Conservation (phyloP, 37 sponge, comb jelly and placozoan species). For the Ephydatia muelleri region DNA sequence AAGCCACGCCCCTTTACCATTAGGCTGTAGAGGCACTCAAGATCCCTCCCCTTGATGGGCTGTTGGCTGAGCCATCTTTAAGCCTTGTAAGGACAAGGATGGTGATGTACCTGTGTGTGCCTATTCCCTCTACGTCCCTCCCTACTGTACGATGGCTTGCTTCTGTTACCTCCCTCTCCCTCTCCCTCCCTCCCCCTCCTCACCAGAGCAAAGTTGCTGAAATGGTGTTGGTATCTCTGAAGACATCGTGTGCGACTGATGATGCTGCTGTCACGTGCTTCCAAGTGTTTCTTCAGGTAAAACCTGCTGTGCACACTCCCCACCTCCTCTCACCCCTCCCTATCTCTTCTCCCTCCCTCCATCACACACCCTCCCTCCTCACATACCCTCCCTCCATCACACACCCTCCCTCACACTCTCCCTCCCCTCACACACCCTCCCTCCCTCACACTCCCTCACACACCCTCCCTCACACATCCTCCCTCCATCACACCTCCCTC, state of each 20-base stretch:
- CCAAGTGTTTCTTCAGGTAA: background rate
- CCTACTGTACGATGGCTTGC: too few relatives aligned
- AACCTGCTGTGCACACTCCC: background rate
- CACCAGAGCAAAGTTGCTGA: background rate
- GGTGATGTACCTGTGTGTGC: background rate
- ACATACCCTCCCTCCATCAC: constrained; percentile 3
- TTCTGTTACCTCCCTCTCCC: too few relatives aligned
- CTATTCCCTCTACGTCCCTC: background rate
- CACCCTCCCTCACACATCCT: background rate
- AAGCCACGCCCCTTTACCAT: background rate
- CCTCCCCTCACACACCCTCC: background rate
- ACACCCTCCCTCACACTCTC: background rate
- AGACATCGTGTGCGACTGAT: background rate
- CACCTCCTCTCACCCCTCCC: background rate
- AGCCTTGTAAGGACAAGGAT: background rate
- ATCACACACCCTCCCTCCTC: background rate
- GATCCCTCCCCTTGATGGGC: background rate
- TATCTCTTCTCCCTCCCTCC: background rate
- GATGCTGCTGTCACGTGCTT: background rate
- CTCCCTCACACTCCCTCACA: background rate
- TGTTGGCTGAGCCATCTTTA: background rate
- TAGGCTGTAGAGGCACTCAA: background rate
- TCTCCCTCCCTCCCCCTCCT: too few relatives aligned
- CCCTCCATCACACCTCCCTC: background rate
- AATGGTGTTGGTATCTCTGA: background rate